These are phyloP conservation scores for Mugil cephalus DNA, from an alignment of 2,113 vertebrate genomes.

Conservation along the genomic window DNA sequence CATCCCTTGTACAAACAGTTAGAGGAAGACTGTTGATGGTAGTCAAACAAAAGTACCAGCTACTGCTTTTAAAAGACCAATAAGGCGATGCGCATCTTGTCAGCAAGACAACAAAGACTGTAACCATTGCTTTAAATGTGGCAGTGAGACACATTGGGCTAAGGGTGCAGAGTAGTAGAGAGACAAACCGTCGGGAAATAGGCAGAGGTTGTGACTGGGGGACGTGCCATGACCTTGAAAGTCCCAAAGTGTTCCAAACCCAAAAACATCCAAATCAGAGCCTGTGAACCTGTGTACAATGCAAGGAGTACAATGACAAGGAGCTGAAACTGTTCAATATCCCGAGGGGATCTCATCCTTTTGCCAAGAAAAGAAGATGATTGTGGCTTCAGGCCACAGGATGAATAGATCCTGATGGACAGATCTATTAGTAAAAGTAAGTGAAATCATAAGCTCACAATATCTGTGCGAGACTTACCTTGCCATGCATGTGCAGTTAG, in stretches of 20 bases:
- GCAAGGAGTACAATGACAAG: too few relatives aligned
- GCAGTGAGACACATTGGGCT: neutral
- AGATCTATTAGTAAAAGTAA: too few relatives aligned
- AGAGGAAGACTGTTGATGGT: neutral
- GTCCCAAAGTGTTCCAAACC: neutral
- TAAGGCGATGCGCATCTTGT: neutral
- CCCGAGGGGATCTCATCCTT: too few relatives aligned
- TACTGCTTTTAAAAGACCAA: neutral
- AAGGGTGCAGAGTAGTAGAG: neutral
- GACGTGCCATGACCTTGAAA: conserved; percentile 1
- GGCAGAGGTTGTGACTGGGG: neutral
- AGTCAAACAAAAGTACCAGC: neutral
- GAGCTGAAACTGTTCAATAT: too few relatives aligned
- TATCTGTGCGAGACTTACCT: too few relatives aligned
- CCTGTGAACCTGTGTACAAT: too few relatives aligned
- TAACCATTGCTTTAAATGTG: conserved; percentile 8
- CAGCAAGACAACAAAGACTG: conserved; percentile 1
- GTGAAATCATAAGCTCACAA: too few relatives aligned
- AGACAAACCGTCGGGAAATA: neutral
- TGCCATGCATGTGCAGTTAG: too few relatives aligned
- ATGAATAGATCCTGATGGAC: too few relatives aligned
- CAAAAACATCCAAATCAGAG: too few relatives aligned
- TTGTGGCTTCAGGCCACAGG: too few relatives aligned
- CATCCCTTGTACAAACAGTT: neutral
- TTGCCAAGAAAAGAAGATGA: too few relatives aligned